Base-by-base conservation (phyloP, 2,113 vertebrate genomes). In the Alouatta palliata region DNA sequence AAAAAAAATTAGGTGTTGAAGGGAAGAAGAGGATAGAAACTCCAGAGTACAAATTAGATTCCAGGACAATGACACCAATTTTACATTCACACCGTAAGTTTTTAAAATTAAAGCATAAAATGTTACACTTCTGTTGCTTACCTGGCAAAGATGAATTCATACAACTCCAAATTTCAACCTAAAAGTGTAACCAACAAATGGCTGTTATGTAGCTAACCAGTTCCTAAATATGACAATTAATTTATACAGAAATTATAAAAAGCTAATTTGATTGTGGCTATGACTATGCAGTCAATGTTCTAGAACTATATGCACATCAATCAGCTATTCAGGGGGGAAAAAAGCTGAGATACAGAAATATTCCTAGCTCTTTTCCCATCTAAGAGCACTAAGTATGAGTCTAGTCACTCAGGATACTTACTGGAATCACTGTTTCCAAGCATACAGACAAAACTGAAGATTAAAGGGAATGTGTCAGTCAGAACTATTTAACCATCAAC, bases 121-220 rank as follows among this genome's bases (percentile, higher is more conserved):
- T 77, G 37, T 96, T n/a, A 94, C n/a, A 68, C 2, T 79, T 75
- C 20, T 95, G 79, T 40, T 92, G 96, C 99, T 99, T 99, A 99
- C 99, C 99, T 98, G 99, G 99, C 95, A 99, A 99, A 93, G 99
- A 99, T 47, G 99, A 99, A 98, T 99, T 99, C 99, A 99, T 99
- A 98, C 99, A 99, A 98, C 96, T 98, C 99, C 99, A 99, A 92
- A 99, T 99, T 95, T 99, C 99, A 98, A 98, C 99, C 99, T 99
- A 97, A 96, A 98, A 98, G 97, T 30, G 9, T 64, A 98, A 96
- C 97, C 96, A 97, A n/a, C 94, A 97, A 87, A 95, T 97, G 76
- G 80, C 25, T 97, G 96, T 96, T 96, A 97, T 93, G n/a, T 66
- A 97, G 73, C 91, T 91, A 87, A 94, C 14, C 68, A 94, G 66